phyloP scores from a whole-genome alignment of 1,140 invertebrate species.

The Marisa cornuarietis region DNA sequence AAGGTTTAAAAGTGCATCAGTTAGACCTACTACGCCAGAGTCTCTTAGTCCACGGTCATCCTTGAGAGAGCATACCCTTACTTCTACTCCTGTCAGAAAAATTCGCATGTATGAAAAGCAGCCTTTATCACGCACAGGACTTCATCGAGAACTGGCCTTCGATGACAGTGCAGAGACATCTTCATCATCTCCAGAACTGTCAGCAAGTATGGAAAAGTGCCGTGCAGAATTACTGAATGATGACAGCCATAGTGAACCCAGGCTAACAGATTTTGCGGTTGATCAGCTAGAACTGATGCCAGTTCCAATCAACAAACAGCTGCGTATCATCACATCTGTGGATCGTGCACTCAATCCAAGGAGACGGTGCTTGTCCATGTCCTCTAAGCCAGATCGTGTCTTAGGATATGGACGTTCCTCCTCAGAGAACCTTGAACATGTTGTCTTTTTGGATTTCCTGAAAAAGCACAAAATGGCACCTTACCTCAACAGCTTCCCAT shows the following conservation, averaged over 20 bases:
- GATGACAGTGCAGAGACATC: conserved; percentile 47
- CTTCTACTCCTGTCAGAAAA: conserved; percentile 29
- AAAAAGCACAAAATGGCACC: conserved; percentile 48
- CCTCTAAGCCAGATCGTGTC: conserved; percentile 30
- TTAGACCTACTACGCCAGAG: conserved; percentile 2
- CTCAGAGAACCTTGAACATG: conserved; percentile 38
- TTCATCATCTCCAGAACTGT: conserved; percentile 42
- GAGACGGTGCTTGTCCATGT: conserved; percentile 32
- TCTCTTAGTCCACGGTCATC: conserved; percentile 12
- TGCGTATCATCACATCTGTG: conserved; percentile 54
- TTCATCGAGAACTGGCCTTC: conserved; percentile 29
- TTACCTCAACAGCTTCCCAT: conserved; percentile 55
- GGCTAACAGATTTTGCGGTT: conserved; percentile 48
- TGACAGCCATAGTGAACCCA: conserved; percentile 42
- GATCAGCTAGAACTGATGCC: conserved; percentile 35
- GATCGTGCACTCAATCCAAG: conserved; percentile 36
- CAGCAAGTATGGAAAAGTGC: conserved; percentile 44
- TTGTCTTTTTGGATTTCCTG: conserved; percentile 58
- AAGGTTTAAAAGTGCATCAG: not conserved
- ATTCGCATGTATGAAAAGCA: not conserved
- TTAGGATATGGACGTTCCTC: conserved; percentile 25
- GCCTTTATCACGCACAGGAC: conserved; percentile 7
- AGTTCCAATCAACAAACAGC: conserved; percentile 48
- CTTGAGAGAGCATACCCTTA: conserved; percentile 21
- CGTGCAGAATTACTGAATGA: conserved; percentile 53